Conservation (phyloP, 2,113 vertebrate genomes). For the Bothrops jararaca region DNA sequence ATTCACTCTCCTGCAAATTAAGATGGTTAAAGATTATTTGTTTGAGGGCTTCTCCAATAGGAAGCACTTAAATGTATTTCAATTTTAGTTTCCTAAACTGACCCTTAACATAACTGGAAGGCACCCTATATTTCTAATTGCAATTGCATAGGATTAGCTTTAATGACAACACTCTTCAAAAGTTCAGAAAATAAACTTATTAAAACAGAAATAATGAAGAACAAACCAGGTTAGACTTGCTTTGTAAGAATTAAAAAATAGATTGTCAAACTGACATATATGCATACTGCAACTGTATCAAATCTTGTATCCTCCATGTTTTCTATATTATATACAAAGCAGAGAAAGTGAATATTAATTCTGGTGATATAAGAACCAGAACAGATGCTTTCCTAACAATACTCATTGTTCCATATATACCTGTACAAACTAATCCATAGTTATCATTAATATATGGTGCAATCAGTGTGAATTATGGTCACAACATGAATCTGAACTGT, state of each 20-base stretch:
- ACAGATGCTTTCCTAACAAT: not conserved
- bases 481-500: not conserved
- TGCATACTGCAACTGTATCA: not conserved
- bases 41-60: conserved; percentile 23
- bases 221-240: conserved; percentile 23
- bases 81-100: conserved; percentile 3
- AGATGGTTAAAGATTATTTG: not conserved
- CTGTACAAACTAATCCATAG: not conserved
- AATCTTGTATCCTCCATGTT: not conserved
- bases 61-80: not conserved
- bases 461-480: not conserved
- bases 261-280: conserved; percentile 21
- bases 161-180: not conserved
- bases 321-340: conserved; percentile 26
- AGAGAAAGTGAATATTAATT: conserved; percentile 26
- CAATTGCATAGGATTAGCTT: not conserved
- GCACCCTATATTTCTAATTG: not conserved
- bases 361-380: conserved; percentile 24
- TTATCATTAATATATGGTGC: not conserved
- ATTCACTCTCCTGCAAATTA: not conserved
- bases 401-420: not conserved
- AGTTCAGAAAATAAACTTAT: not conserved
- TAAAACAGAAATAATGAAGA: conserved; percentile 27
- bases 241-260: conserved; percentile 35
- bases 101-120: conserved; percentile 8